These are phyloP conservation scores for Julus scanicus DNA, from an alignment of 2,888 invertebrate species.

Conservation along the genomic window DNA sequence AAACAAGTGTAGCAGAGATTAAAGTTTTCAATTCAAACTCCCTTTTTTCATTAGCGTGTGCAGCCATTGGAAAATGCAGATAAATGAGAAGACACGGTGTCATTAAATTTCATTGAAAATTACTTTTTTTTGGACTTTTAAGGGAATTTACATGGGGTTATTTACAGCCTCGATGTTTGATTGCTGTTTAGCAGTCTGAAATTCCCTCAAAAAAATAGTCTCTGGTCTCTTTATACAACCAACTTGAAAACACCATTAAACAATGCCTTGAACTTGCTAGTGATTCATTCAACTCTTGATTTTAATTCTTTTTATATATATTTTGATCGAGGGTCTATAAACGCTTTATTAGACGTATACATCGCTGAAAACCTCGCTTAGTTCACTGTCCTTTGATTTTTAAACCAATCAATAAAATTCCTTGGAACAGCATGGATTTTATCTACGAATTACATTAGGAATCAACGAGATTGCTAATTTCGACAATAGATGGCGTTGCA, in stretches of 20 bases:
- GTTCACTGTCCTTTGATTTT: not conserved
- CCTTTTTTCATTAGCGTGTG: not conserved
- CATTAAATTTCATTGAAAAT: constrained; percentile 4
- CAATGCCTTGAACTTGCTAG: constrained; percentile 15
- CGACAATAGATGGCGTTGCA: not conserved
- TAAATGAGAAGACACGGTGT: not conserved
- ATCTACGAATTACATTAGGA: not conserved
- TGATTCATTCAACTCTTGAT: constrained; percentile 27
- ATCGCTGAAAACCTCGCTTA: not conserved
- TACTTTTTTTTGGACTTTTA: not conserved
- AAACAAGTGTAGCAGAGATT: not conserved
- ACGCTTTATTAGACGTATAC: not conserved
- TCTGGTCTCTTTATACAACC: not conserved
- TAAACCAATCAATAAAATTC: not conserved
- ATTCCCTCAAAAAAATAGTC: not conserved
- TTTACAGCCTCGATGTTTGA: not conserved
- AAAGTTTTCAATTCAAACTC: constrained; percentile 38
- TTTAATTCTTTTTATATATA: constrained; percentile 11
- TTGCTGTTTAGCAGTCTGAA: not conserved
- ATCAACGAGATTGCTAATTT: not conserved
- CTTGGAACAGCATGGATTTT: not conserved
- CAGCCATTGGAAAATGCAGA: not conserved
- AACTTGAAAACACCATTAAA: not conserved
- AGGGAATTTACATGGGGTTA: not conserved
- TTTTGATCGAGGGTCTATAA: constrained; percentile 15